Percentiles rank a stretch among this genome's conserved stretches.
These are phyloP conservation scores for Agriopis aurantiaria DNA, from an alignment of 2,888 invertebrate species.

Conservation along the genomic window DNA sequence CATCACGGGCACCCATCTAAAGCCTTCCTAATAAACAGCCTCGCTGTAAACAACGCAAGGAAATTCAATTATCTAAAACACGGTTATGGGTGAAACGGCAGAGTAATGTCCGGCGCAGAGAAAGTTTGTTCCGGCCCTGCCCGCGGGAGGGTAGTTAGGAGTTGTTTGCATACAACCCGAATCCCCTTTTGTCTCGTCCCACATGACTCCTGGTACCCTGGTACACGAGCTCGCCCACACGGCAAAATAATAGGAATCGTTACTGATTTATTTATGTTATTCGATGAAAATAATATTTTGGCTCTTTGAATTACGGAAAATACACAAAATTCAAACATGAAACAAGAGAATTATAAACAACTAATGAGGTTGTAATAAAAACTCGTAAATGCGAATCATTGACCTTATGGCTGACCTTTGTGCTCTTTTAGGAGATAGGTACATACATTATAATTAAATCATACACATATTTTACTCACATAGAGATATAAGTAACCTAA, in stretches of 20 bases:
- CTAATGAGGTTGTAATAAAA: neutral
- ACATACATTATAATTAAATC: neutral
- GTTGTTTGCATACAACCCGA: constrained; percentile 67
- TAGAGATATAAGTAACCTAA: neutral
- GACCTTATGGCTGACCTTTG: neutral
- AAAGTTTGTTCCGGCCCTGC: constrained; percentile 37
- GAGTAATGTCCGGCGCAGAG: constrained; percentile 53
- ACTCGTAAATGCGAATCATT: constrained; percentile 1
- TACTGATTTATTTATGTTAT: constrained; percentile 20
- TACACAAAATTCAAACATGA: neutral
- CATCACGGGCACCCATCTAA: constrained; percentile 33
- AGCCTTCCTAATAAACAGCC: constrained; percentile 19
- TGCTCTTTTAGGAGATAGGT: neutral
- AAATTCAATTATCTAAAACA: constrained; percentile 64
- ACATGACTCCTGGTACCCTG: constrained; percentile 39
- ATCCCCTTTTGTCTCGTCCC: constrained; percentile 46
- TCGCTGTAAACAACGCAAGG: constrained; percentile 42
- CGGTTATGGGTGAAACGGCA: constrained; percentile 54
- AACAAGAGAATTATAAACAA: neutral
- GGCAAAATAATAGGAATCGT: constrained; percentile 20
- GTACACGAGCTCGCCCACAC: constrained; percentile 30
- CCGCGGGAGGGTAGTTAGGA: constrained; percentile 53
- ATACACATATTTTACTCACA: neutral
- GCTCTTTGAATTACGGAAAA: constrained; percentile 8
- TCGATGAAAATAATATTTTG: constrained; percentile 12